Conservation (phyloP, 2,888 invertebrate species). For the Apeira syringaria region DNA sequence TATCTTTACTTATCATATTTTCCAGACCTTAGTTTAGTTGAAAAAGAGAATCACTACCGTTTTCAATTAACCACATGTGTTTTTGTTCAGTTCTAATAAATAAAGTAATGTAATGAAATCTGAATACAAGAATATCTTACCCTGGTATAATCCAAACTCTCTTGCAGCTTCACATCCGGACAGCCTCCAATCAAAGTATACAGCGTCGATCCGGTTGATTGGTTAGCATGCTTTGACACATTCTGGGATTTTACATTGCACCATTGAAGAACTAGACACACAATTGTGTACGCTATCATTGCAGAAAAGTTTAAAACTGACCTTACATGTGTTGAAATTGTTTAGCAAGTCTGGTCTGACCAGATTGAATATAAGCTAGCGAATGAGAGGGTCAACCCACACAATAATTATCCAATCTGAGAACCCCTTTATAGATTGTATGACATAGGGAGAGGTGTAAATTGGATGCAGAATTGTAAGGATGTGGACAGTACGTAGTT, state of each 20-base stretch:
- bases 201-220: background rate
- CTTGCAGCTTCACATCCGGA: slow-evolving; percentile 64
- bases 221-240: background rate
- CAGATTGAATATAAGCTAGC: slow-evolving; percentile 30
- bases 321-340: background rate
- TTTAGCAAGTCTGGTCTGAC: slow-evolving; percentile 27
- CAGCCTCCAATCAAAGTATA: slow-evolving; percentile 68
- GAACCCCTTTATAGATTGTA: slow-evolving; percentile 41
- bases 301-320: slow-evolving; percentile 17
- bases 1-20: too few relatives aligned
- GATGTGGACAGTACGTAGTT: too few relatives aligned
- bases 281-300: slow-evolving; percentile 47
- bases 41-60: too few relatives aligned
- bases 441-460: slow-evolving; percentile 44
- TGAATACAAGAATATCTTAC: slow-evolving; percentile 52
- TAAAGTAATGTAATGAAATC: too few relatives aligned
- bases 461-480: slow-evolving; percentile 15
- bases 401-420: slow-evolving; percentile 69
- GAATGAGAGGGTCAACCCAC: slow-evolving; percentile 56
- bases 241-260: slow-evolving; percentile 30
- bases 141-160: slow-evolving; percentile 67
- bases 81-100: too few relatives aligned
- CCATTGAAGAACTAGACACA: slow-evolving; percentile 39
- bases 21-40: too few relatives aligned
- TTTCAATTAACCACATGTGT: too few relatives aligned